Percentiles rank a stretch among this genome's conserved stretches.
phyloP scores from a whole-genome alignment of 2,113 vertebrate genomes.

The Corythoichthys haematopterus region DNA sequence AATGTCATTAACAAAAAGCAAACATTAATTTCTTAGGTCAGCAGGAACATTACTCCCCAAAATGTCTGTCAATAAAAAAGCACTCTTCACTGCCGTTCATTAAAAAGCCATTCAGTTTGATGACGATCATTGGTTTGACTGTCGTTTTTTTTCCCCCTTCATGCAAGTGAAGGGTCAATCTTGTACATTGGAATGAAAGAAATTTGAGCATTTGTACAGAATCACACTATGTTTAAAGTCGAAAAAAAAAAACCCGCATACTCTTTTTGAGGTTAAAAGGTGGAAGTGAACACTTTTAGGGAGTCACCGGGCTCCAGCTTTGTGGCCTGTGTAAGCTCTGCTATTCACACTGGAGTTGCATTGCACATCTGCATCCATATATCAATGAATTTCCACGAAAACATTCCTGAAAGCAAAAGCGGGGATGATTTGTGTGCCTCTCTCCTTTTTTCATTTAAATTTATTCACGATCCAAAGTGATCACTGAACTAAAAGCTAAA shows the following conservation, averaged over 20 bases:
- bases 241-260: background rate
- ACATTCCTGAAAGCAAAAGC: conserved; percentile 71
- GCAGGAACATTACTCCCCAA: background rate
- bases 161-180: background rate
- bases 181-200: background rate
- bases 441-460: conserved; percentile 74
- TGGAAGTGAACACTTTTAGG: conserved; percentile 51
- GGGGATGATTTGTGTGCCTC: conserved; percentile 70
- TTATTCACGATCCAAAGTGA: conserved; percentile 73
- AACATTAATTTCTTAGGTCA: background rate
- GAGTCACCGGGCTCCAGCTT: conserved; percentile 50
- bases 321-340: conserved; percentile 53
- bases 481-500: conserved; percentile 62
- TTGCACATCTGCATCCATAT: conserved; percentile 75
- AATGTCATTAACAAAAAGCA: background rate
- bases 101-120: background rate
- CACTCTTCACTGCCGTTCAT: background rate
- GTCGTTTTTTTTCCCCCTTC: background rate
- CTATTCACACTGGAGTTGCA: conserved; percentile 60
- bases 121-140: background rate
- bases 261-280: conserved; percentile 39
- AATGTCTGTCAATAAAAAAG: background rate
- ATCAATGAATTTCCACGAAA: conserved; percentile 66
- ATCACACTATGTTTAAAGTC: background rate
- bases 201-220: background rate